phyloP scores from a whole-genome alignment of 2,888 invertebrate genomes.

The Oeneis ivallda region DNA sequence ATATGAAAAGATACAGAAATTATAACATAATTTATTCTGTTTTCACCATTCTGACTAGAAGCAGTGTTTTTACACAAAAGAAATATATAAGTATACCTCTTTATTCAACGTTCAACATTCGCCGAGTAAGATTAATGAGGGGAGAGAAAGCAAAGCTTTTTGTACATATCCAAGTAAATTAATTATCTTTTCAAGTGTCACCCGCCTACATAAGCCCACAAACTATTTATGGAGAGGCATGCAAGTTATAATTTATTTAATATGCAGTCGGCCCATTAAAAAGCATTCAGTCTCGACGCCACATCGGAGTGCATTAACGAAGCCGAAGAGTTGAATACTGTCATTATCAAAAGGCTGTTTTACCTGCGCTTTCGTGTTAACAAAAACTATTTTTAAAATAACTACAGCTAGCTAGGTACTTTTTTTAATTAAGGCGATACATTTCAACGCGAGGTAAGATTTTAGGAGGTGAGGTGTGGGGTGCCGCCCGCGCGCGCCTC shows the following conservation, averaged over 20 bases:
- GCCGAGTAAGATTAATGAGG: slow-evolving; percentile 35
- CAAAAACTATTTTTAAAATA: slow-evolving; percentile 2
- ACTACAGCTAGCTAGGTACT: neutral
- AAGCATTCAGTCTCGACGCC: slow-evolving; percentile 63
- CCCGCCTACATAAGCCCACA: slow-evolving; percentile 42
- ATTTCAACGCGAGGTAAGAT: too few species aligned
- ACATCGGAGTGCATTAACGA: slow-evolving; percentile 57
- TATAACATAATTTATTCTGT: slow-evolving; percentile 11
- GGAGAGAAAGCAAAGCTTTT: slow-evolving; percentile 36
- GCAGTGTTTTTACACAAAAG: slow-evolving; percentile 25
- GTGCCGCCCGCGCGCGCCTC: too few species aligned
- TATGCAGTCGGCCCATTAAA: slow-evolving; percentile 67
- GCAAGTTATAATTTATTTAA: slow-evolving; percentile 55
- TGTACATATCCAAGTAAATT: slow-evolving; percentile 42
- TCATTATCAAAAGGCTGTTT: slow-evolving; percentile 36
- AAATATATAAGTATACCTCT: slow-evolving; percentile 16
- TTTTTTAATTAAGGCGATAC: too few species aligned
- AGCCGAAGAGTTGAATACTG: slow-evolving; percentile 34
- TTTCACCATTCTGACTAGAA: slow-evolving; percentile 4
- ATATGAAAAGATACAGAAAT: too few species aligned
- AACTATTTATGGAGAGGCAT: slow-evolving; percentile 52
- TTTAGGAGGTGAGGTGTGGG: too few species aligned
- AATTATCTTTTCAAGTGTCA: slow-evolving; percentile 49
- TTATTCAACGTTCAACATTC: slow-evolving; percentile 29
- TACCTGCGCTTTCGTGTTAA: slow-evolving; percentile 27